These are phyloP conservation scores for Brachyptera risi DNA, from an alignment of 2,888 invertebrate species.

Conservation along the genomic window DNA sequence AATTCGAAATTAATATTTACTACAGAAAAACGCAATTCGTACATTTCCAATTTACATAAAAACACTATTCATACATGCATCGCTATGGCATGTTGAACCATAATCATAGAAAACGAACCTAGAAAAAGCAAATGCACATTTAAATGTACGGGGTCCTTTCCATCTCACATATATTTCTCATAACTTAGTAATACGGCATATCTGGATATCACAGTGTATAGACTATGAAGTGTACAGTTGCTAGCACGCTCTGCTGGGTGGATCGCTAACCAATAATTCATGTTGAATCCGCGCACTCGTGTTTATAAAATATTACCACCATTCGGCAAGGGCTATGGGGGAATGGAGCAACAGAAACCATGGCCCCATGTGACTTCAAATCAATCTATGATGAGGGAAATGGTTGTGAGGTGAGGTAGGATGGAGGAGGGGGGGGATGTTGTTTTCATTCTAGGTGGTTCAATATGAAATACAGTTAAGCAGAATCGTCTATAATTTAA, in stretches of 20 bases:
- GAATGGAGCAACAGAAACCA: slow-evolving; percentile 17
- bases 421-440: not conserved
- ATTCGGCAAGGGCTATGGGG: not conserved
- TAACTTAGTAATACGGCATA: slow-evolving; percentile 23
- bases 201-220: slow-evolving; percentile 9
- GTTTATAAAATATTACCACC: slow-evolving; percentile 30
- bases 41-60: slow-evolving; percentile 17
- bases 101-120: not conserved
- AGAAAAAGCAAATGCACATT: not conserved
- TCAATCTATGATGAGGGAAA: slow-evolving; percentile 26
- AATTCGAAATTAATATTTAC: slow-evolving; percentile 1
- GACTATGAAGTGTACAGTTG: no score
- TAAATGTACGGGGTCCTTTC: not conserved
- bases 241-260: no score
- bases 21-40: no score
- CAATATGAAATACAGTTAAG: not conserved
- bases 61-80: slow-evolving; percentile 10
- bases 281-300: slow-evolving; percentile 22
- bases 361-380: slow-evolving; percentile 20
- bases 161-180: slow-evolving; percentile 23
- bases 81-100: not conserved
- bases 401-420: no score
- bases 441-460: not conserved
- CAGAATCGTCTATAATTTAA: not conserved
- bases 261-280: slow-evolving; percentile 28